Evolutionary conservation across 1,140 invertebrate genomes (phyloP).

Genomic region (Schlechtendalia chinensis): DNA sequence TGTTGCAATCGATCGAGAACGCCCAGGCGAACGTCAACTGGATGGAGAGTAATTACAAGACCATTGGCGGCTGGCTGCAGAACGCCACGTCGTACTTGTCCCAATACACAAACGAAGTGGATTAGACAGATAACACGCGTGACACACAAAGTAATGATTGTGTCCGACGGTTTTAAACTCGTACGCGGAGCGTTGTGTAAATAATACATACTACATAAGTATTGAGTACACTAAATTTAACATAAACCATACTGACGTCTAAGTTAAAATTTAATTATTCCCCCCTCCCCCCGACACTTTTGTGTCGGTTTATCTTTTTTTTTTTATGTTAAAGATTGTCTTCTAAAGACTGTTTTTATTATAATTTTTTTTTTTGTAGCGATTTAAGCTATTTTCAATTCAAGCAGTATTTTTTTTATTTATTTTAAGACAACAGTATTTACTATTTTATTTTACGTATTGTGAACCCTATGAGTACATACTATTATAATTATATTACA

Average conservation of each 20-base stretch:
- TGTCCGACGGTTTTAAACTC: no score
- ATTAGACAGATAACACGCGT: background rate
- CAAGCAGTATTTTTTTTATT: conserved; percentile 32
- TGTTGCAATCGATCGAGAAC: conserved; percentile 75
- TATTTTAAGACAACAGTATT: conserved; percentile 19
- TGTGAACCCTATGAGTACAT: no score
- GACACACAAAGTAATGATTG: no score
- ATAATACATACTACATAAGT: background rate
- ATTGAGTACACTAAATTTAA: background rate
- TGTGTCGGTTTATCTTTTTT: background rate
- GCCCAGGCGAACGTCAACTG: conserved; percentile 76
- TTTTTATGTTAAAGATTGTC: conserved; percentile 17
- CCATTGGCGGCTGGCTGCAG: conserved; percentile 70
- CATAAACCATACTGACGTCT: background rate
- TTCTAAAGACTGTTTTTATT: conserved; percentile 24
- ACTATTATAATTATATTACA: no score
- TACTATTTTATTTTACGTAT: no score
- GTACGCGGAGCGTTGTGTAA: no score
- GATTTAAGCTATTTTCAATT: background rate
- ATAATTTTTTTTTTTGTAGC: background rate
- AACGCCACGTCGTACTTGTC: conserved; percentile 26
- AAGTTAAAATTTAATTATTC: conserved; percentile 13
- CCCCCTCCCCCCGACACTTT: background rate
- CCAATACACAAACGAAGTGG: conserved; percentile 35
- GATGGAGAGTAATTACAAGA: conserved; percentile 72